Evolutionary conservation across 2,797 vertebrate species (phyloP).

Genomic region (Morus bassanus): DNA sequence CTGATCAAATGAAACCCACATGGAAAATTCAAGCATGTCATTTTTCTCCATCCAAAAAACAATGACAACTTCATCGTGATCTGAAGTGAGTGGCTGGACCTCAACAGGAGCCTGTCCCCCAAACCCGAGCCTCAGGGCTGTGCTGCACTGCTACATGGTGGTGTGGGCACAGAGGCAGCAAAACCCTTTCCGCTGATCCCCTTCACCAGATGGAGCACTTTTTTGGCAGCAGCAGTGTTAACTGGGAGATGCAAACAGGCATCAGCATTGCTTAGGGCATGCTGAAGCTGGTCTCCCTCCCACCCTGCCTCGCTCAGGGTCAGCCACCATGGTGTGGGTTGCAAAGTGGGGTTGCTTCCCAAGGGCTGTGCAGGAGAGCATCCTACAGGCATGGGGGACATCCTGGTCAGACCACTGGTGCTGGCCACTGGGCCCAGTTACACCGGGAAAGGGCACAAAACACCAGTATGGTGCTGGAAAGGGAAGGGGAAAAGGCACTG

Average conservation of each 20-base stretch:
- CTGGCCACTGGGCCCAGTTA: background rate
- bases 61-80: background rate
- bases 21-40: background rate
- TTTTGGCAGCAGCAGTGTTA: background rate
- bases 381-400: background rate
- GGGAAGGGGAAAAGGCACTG: background rate
- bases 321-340: accelerated
- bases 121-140: background rate
- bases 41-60: background rate
- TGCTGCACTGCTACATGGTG: background rate
- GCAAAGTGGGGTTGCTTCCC: accelerated
- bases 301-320: background rate
- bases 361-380: background rate
- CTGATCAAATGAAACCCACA: background rate
- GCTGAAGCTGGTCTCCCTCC: background rate
- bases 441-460: accelerated
- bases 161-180: background rate
- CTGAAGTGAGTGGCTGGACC: background rate
- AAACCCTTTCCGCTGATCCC: background rate
- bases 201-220: accelerated
- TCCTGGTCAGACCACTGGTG: accelerated
- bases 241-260: background rate
- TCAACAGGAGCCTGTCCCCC: background rate
- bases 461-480: background rate
- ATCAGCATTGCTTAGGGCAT: background rate